Conservation (phyloP, 2,797 vertebrate genomes). For the Mionectes olivaceus region DNA sequence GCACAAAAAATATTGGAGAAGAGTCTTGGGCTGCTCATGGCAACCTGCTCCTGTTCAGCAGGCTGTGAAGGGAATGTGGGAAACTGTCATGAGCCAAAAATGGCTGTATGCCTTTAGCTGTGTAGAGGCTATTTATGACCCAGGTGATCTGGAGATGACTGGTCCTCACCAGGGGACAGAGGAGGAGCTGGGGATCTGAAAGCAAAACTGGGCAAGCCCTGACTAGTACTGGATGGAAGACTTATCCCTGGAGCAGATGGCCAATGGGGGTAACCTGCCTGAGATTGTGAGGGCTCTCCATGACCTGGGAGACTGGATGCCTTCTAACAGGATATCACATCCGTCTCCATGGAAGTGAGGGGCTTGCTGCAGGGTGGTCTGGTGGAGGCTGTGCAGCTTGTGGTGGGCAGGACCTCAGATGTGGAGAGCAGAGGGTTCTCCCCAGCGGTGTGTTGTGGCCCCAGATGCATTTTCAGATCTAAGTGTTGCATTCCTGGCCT, state of each 20-base stretch:
- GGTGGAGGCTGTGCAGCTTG: background rate
- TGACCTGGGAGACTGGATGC: background rate
- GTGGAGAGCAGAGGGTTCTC: background rate
- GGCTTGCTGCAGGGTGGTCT: background rate
- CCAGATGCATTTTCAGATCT: background rate
- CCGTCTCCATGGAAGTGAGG: background rate
- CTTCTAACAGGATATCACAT: background rate
- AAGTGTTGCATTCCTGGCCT: background rate
- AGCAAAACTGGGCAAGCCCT: background rate
- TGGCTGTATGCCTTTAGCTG: background rate
- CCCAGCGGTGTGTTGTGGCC: background rate
- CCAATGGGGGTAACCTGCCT: background rate
- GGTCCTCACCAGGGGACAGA: background rate
- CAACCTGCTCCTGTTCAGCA: background rate
- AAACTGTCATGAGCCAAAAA: background rate
- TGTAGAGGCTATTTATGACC: background rate
- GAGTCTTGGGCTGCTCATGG: background rate
- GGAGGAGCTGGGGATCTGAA: background rate
- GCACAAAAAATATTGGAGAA: background rate
- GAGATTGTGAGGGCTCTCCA: background rate
- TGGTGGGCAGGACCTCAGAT: background rate
- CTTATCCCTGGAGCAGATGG: background rate
- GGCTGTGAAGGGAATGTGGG: background rate
- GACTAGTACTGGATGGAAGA: background rate
- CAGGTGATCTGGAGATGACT: background rate